Base-by-base conservation (phyloP, 2,888 invertebrate genomes). In the Pelosia muscerda region DNA sequence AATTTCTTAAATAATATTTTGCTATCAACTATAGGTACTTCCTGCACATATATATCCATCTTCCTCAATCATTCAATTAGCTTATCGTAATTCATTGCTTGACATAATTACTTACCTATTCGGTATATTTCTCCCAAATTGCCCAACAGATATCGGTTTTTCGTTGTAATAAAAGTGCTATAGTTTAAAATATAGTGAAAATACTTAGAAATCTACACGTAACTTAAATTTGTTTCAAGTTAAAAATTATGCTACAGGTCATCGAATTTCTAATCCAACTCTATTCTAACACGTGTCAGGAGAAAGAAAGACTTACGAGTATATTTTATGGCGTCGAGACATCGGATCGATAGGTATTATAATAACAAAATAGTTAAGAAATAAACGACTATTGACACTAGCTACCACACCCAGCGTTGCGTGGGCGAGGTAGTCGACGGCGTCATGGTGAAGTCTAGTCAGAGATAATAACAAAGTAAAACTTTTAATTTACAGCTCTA, bases 361-460 rank as follows among this genome's bases (percentile, higher is more conserved):
- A 49, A 53, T 61, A 38, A 53, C 26, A 31, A 22, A 65, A 72
- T 76, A 68, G 71, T 79, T 81, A 73, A 78, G 71, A 75, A 79
- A 65, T 79, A 77, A 78, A 75, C 72, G 62, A 66, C 72, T 56
- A 67, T 62, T 60, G 31, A 65, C 54, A 65, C 71, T 62, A 60
- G 62, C n/a, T n/a, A n/a, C n/a, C n/a, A n/a, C n/a, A 31, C 54
- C 66, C 65, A 55, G 61, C 22, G 22, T 42, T 53, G 66, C 68
- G 81, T 80, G 72, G 79, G 81, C 55, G 69, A 59, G 59, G 56
- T 49, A 56, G 25, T 1, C 8, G 72, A 28, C 49, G 74, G 56
- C 73, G 73, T 76, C 80, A 75, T 60, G 68, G 19, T 74, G 38
- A 25, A 57, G 69, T 42, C 49, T 57, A 26, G 56, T 28, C 15